phyloP scores from a whole-genome alignment of 2,888 invertebrate genomes.

The Eupithecia subumbrata region DNA sequence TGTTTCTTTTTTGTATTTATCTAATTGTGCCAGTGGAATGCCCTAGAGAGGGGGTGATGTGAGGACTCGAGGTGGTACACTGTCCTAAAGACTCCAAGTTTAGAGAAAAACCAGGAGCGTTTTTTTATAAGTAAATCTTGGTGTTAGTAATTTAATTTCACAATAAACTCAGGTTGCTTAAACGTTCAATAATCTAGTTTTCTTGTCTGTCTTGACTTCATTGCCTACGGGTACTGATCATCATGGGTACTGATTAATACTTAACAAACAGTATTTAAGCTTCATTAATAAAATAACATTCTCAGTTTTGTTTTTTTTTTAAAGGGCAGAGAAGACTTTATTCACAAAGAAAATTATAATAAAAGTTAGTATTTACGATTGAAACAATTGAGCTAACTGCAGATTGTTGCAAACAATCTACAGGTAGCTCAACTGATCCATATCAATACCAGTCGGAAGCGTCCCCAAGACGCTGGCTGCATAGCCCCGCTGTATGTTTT shows the following conservation, averaged over 20 bases:
- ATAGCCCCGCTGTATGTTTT: too few relatives aligned
- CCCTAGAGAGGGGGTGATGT: conserved; percentile 77
- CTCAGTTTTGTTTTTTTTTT: too few relatives aligned
- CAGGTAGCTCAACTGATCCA: too few relatives aligned
- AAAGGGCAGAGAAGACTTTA: too few relatives aligned
- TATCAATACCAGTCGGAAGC: too few relatives aligned
- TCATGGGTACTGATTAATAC: neutral
- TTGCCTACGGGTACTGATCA: neutral
- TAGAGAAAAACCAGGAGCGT: neutral
- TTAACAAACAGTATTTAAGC: neutral
- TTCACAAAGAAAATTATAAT: too few relatives aligned
- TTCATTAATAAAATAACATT: neutral
- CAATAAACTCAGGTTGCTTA: too few relatives aligned
- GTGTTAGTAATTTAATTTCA: too few relatives aligned
- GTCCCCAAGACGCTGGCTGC: too few relatives aligned
- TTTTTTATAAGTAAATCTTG: neutral
- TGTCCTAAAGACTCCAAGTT: conserved; percentile 51
- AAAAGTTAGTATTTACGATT: too few relatives aligned
- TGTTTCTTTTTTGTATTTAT: conserved; percentile 69
- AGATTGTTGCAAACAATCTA: too few relatives aligned
- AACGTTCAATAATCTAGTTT: neutral
- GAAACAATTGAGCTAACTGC: too few relatives aligned
- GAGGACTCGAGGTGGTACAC: conserved; percentile 53
- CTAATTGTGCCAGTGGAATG: conserved; percentile 75
- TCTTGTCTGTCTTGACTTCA: neutral